Conservation (phyloP, 2,113 vertebrate genomes). For the Dasyprocta punctata region DNA sequence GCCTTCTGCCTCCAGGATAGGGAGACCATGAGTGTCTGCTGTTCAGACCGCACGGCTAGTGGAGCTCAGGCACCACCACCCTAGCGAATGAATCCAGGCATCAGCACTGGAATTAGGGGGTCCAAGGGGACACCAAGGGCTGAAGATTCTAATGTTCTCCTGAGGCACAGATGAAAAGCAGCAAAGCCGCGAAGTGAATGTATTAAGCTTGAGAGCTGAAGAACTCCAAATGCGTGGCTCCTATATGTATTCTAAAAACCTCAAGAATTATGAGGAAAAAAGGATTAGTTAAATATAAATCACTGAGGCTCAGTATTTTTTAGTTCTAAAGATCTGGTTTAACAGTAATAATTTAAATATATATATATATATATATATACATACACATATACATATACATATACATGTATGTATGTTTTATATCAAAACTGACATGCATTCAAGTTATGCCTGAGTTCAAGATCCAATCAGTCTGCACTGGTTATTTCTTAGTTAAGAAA, state of each 20-base stretch:
- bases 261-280: neutral
- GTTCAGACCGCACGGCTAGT: neutral
- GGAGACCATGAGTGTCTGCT: neutral
- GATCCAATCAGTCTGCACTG: neutral
- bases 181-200: neutral
- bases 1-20: neutral
- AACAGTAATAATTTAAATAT: neutral
- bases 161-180: neutral
- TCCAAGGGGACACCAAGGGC: neutral
- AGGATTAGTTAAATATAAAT: conserved; percentile 13
- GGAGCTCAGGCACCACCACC: neutral
- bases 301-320: neutral
- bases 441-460: neutral
- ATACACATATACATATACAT: no score
- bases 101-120: neutral
- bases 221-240: neutral
- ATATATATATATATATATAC: neutral
- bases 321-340: neutral
- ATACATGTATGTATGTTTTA: neutral
- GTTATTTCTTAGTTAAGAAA: conserved; percentile 14
- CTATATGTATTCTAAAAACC: neutral
- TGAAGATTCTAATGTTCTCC: neutral
- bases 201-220: neutral
- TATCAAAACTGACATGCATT: neutral
- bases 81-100: neutral